Percentiles rank a stretch among this genome's conserved stretches.
Conservation (phyloP, 2,113 vertebrate species). For the Guaruba guarouba region DNA sequence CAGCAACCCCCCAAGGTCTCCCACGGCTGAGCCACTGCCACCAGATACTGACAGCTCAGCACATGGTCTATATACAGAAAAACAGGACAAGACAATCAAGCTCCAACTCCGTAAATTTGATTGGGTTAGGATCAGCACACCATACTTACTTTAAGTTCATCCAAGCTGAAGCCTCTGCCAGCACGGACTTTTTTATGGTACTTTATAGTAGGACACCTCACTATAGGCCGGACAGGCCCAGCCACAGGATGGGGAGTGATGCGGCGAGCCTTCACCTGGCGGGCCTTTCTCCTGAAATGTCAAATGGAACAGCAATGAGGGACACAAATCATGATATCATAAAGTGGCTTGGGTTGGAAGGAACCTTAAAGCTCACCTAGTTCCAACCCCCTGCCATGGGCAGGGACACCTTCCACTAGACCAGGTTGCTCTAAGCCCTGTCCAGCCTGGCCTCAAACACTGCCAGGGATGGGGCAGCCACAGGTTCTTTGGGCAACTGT, state of each 20-base stretch:
- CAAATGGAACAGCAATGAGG: background rate
- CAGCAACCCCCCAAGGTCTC: background rate
- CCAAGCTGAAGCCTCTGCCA: conserved; percentile 92
- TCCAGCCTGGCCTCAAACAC: too few species aligned
- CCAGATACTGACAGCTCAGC: accelerated
- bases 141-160: conserved; percentile 88
- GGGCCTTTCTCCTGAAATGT: conserved; percentile 85
- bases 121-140: too few species aligned
- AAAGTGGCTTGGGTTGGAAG: accelerated
- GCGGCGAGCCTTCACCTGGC: conserved; percentile 88
- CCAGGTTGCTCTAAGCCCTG: too few species aligned
- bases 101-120: too few species aligned
- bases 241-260: conserved; percentile 89
- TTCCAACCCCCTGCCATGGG: too few species aligned
- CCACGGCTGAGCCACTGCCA: accelerated
- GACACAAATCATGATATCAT: background rate
- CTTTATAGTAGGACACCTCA: conserved; percentile 89
- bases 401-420: too few species aligned
- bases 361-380: accelerated
- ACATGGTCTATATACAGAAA: too few species aligned
- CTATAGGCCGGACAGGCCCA: conserved; percentile 88
- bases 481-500: too few species aligned
- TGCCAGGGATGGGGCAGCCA: too few species aligned
- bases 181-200: conserved; percentile 92
- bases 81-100: background rate